These are phyloP conservation scores for Thelaira solivaga DNA, from an alignment of 2,888 invertebrate species.

Conservation along the genomic window DNA sequence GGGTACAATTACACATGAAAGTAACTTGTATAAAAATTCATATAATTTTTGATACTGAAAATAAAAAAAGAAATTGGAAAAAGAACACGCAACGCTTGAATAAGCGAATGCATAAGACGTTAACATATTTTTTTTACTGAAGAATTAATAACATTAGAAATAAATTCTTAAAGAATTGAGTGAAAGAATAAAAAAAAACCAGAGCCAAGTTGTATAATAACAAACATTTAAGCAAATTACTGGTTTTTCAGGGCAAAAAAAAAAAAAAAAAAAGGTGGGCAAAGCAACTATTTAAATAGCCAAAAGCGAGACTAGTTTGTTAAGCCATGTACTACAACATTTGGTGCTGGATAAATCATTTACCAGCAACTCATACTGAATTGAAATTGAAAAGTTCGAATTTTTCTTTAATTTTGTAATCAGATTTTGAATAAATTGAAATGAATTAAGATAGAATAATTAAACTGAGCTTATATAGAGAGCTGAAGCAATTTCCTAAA, in stretches of 20 bases:
- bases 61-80: background rate
- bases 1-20: too few species aligned
- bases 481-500: too few species aligned
- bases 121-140: background rate
- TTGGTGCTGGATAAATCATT: too few species aligned
- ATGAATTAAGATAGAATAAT: too few species aligned
- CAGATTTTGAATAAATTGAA: too few species aligned
- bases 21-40: slow-evolving; percentile 28
- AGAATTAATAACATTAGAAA: background rate
- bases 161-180: background rate
- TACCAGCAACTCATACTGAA: too few species aligned
- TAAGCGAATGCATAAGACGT: slow-evolving; percentile 46
- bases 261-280: background rate
- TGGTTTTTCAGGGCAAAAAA: too few species aligned
- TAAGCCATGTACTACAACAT: too few species aligned
- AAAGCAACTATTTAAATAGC: background rate
- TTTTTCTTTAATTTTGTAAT: too few species aligned
- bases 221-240: slow-evolving; percentile 7
- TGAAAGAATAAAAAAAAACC: background rate
- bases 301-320: slow-evolving; percentile 41
- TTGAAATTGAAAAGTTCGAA: too few species aligned
- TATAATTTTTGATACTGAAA: slow-evolving; percentile 9
- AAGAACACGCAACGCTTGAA: slow-evolving; percentile 22
- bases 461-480: too few species aligned
- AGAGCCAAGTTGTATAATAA: slow-evolving; percentile 41